Evolutionary conservation across 2,888 invertebrate genomes (phyloP), one percentile per base, ranked within the genome.

Genomic region (Drosophila helvetica): DNA sequence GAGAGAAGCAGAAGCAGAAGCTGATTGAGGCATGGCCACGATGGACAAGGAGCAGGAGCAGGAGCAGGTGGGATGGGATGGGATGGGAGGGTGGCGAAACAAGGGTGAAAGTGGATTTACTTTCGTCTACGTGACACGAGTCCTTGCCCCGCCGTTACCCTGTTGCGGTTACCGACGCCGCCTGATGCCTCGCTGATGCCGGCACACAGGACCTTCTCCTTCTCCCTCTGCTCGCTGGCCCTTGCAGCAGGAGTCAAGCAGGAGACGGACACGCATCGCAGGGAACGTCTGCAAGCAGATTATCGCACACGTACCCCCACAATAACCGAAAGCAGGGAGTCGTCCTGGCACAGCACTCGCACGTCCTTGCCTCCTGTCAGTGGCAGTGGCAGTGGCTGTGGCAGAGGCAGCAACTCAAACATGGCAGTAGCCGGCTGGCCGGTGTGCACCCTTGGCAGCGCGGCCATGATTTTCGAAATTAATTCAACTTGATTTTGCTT

Each of bases 391-490:
- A n/a, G n/a, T n/a, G n/a, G n/a, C n/a, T n/a, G 74, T 73, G 74
- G 70, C 80, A 88, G 62, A 5, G 22, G 30, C 43, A 17, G 60
- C 30, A 33, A 54, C 66, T 50, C 59, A 54, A 61, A 71, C 66
- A 72, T 77, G 79, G 77, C 68, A 60, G 59, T 68, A 6, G 15
- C 15, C 25, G 25, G 27, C 30, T 30, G 33, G 22, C 22, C n/a
- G 38, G 53, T 42, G 53, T 60, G 56, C 74, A 66, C 70, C 64
- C 61, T 53, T 54, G 66, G 72, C 55, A 82, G 82, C 87, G 76
- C 87, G 75, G 87, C 89, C 89, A 89, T 89, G 89, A 90, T 89
- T 90, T 90, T 80, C 80, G 73, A 89, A 90, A 90, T 90, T 88
- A 87, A 90, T 87, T 86, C 90, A 88, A 78, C 88, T 81, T 88